Conservation (phyloP, 2,888 invertebrate genomes). For the Hipparchia semele region DNA sequence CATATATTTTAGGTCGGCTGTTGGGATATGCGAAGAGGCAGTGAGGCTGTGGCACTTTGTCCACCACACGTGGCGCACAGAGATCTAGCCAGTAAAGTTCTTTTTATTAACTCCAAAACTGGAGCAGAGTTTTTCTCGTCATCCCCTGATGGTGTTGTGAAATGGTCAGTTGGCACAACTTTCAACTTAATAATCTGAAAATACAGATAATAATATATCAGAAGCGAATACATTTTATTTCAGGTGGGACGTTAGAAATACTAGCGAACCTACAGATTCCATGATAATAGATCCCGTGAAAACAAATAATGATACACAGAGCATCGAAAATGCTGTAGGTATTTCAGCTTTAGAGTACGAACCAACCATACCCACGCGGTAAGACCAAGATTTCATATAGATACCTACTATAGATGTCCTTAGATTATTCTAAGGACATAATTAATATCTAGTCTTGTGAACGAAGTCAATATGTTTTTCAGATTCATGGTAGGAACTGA, state of each 20-base stretch:
- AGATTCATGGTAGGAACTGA: constrained; percentile 89
- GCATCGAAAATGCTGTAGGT: constrained; percentile 84
- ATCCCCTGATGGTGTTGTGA: constrained; percentile 95
- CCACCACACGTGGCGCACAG: constrained; percentile 92
- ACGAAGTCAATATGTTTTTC: constrained; percentile 35
- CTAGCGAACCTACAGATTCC: constrained; percentile 86
- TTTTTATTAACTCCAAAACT: constrained; percentile 97
- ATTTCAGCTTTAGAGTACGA: constrained; percentile 89
- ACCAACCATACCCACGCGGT: constrained; percentile 89
- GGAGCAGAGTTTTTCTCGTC: constrained; percentile 97
- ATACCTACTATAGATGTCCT: neutral
- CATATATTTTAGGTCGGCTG: constrained; percentile 81
- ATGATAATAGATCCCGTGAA: constrained; percentile 87
- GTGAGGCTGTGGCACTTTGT: constrained; percentile 90
- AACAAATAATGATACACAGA: constrained; percentile 80
- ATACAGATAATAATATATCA: neutral
- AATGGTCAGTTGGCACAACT: constrained; percentile 80
- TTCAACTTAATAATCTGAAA: neutral
- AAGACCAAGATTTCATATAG: constrained; percentile 26
- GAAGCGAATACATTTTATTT: constrained; percentile 14
- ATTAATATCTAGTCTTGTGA: neutral
- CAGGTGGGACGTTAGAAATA: constrained; percentile 90
- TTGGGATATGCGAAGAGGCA: constrained; percentile 94
- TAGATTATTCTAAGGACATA: neutral
- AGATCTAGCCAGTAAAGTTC: constrained; percentile 93